Evolutionary conservation across 2,113 vertebrate species (phyloP).

Genomic region (Cairina moschata): DNA sequence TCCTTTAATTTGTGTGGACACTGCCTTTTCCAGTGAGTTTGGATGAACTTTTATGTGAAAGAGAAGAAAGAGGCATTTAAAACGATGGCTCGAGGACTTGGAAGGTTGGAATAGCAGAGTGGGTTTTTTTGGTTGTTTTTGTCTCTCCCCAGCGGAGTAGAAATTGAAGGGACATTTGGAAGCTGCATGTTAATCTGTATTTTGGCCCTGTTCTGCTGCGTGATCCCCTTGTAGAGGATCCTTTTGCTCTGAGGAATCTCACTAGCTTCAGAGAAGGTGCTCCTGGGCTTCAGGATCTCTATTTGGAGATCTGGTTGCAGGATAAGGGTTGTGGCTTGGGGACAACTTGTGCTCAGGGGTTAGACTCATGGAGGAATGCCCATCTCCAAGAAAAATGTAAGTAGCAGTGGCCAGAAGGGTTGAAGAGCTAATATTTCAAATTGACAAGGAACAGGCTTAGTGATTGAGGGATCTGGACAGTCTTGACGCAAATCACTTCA

Average conservation of each 20-base stretch:
- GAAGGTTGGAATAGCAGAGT: neutral
- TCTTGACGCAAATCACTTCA: neutral
- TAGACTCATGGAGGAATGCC: neutral
- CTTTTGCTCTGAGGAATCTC: neutral
- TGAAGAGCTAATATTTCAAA: neutral
- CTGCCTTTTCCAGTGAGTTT: neutral
- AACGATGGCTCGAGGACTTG: neutral
- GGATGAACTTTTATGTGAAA: neutral
- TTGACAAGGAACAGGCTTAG: neutral
- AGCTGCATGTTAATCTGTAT: neutral
- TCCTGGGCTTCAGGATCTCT: neutral
- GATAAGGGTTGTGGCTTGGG: neutral
- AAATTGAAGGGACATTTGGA: neutral
- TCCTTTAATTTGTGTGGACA: neutral
- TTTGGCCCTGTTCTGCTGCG: conserved; percentile 6
- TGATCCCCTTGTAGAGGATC: neutral
- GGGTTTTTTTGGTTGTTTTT: neutral
- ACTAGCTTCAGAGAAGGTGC: neutral
- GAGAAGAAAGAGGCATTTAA: neutral
- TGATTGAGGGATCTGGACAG: neutral
- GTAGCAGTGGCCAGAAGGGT: neutral
- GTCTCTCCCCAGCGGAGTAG: neutral
- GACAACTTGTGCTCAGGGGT: neutral
- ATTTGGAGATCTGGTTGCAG: neutral
- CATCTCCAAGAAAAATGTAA: neutral